These are phyloP conservation scores for Drosophila demipolita DNA, from an alignment of 2,888 invertebrate species.

Conservation along the genomic window DNA sequence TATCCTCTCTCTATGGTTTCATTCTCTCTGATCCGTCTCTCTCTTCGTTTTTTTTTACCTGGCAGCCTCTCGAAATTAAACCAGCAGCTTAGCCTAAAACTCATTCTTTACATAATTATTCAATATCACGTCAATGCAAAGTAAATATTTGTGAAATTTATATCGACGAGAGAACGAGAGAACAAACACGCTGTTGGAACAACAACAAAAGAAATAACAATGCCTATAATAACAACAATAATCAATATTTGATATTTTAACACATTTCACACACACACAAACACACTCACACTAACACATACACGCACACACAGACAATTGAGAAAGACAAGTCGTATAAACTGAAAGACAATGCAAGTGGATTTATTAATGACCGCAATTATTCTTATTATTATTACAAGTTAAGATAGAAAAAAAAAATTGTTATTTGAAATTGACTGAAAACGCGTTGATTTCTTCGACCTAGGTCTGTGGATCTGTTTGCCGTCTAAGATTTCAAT, in stretches of 20 bases:
- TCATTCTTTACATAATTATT: slow-evolving; percentile 71
- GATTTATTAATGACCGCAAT: slow-evolving; percentile 78
- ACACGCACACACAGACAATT: neutral
- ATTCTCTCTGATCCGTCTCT: neutral
- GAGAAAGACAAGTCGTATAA: slow-evolving; percentile 31
- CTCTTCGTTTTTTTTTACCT: slow-evolving; percentile 3
- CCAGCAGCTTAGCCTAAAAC: slow-evolving; percentile 46
- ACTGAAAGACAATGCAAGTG: slow-evolving; percentile 70
- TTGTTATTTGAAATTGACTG: slow-evolving; percentile 39
- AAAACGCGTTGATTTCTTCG: slow-evolving; percentile 71
- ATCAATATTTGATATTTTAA: slow-evolving; percentile 79
- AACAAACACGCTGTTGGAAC: slow-evolving; percentile 41
- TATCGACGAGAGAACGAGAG: slow-evolving; percentile 44
- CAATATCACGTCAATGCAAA: slow-evolving; percentile 75
- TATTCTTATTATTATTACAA: slow-evolving; percentile 78
- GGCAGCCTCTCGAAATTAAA: slow-evolving; percentile 17
- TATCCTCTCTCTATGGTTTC: neutral
- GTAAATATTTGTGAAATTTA: slow-evolving; percentile 72
- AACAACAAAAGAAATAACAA: slow-evolving; percentile 37
- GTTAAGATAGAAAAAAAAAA: slow-evolving; percentile 39
- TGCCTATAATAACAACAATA: slow-evolving; percentile 62
- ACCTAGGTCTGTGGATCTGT: slow-evolving; percentile 51
- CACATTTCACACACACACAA: slow-evolving; percentile 65
- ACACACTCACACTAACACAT: slow-evolving; percentile 4
- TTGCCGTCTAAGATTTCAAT: slow-evolving; percentile 66